phyloP scores from a whole-genome alignment of 2,797 vertebrate genomes.

The Ispidina picta region DNA sequence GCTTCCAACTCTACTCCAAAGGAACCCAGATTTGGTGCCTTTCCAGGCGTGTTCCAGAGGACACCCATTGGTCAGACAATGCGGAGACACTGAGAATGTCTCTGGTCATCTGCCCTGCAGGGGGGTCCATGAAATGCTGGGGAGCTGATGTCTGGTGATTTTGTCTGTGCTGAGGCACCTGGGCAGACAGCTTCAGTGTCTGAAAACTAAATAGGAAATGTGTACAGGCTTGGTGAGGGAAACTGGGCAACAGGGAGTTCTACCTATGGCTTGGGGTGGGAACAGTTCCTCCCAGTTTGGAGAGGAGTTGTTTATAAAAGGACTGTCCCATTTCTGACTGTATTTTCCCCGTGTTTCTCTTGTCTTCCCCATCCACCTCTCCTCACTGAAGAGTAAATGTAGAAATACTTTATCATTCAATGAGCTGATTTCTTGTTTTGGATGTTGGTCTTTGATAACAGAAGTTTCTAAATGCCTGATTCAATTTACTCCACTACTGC shows the following conservation, averaged over 20 bases:
- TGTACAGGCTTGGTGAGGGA: background rate
- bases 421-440: background rate
- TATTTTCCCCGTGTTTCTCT: background rate
- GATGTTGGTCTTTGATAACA: background rate
- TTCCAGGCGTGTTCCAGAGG: background rate
- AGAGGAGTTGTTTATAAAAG: background rate
- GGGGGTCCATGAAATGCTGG: background rate
- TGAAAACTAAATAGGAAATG: background rate
- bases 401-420: background rate
- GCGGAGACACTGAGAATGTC: background rate
- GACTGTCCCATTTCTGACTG: background rate
- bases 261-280: background rate
- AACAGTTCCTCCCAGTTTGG: background rate
- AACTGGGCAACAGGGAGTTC: background rate
- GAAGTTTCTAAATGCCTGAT: background rate
- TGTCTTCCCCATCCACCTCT: background rate
- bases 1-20: background rate
- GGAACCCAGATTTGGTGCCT: background rate
- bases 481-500: background rate
- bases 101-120: background rate
- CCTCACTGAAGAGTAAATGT: background rate
- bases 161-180: background rate
- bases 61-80: background rate
- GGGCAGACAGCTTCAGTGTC: background rate
- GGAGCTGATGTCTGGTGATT: background rate